These are phyloP conservation scores for Ornithorhynchus anatinus DNA, from an alignment of 2,113 vertebrate genomes.

Conservation along the genomic window DNA sequence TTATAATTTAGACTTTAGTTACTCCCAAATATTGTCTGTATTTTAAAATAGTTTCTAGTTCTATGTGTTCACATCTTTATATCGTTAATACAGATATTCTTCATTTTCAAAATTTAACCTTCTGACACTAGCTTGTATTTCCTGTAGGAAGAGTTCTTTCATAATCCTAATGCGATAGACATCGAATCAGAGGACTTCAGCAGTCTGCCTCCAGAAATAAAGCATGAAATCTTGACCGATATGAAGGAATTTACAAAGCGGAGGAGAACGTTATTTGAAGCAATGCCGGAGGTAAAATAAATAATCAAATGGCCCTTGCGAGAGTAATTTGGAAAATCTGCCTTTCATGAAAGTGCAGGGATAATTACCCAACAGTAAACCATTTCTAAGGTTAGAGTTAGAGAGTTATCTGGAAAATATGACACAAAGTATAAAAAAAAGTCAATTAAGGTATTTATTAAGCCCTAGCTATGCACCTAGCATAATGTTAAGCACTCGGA, in stretches of 20 bases:
- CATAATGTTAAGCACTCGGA: no score
- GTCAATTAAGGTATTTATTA: no score
- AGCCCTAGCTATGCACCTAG: no score
- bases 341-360: no score
- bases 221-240: constrained; percentile 94
- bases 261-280: constrained; percentile 87
- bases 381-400: no score
- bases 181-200: constrained; percentile 93
- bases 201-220: constrained; percentile 87
- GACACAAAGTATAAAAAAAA: no score
- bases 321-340: no score
- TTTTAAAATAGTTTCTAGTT: neutral
- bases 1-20: no score
- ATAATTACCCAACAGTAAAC: no score
- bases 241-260: constrained; percentile 94
- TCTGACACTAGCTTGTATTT: neutral
- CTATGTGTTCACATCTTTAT: neutral
- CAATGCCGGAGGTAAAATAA: constrained; percentile 87
- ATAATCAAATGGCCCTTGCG: no score
- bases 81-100: neutral
- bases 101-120: neutral
- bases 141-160: constrained; percentile 78
- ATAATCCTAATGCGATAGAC: constrained; percentile 84
- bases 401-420: no score
- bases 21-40: no score